A percentile compares a stretch with the other conserved stretches of the same genome.
phyloP scores from a whole-genome alignment of 2,113 vertebrate genomes.

The Lamprotornis superbus region DNA sequence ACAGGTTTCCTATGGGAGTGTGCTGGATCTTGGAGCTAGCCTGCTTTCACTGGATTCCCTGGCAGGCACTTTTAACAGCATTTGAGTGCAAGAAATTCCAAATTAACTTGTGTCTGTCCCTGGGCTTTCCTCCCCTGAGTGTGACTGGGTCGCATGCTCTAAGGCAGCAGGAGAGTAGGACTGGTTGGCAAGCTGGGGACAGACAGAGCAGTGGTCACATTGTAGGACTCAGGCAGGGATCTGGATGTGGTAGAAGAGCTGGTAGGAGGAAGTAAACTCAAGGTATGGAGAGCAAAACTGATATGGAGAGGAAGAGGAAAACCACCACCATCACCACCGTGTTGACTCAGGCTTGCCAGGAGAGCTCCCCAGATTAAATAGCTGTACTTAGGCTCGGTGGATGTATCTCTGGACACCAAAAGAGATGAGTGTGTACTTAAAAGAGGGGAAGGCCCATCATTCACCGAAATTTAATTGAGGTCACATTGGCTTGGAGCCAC shows the following conservation, averaged over 20 bases:
- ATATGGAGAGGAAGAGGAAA: not conserved
- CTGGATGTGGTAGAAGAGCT: not conserved
- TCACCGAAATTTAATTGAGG: constrained; percentile 37
- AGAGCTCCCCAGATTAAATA: not conserved
- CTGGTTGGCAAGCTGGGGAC: not conserved
- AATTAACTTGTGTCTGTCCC: not conserved
- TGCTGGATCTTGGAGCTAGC: not conserved
- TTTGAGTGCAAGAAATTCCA: not conserved
- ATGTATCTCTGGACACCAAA: not conserved
- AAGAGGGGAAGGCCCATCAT: constrained; percentile 25
- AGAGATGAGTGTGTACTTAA: not conserved
- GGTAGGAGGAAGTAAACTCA: not conserved
- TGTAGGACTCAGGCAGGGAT: not conserved
- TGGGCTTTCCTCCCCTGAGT: not conserved
- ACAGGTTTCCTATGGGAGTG: constrained; percentile 29
- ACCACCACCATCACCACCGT: too few relatives aligned
- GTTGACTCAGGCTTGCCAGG: not conserved
- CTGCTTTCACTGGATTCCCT: not conserved
- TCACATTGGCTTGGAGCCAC: constrained; percentile 35
- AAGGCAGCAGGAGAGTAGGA: not conserved
- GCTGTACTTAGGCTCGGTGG: not conserved
- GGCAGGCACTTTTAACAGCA: not conserved
- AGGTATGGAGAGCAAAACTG: not conserved
- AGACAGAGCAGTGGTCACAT: not conserved
- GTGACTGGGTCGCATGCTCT: fast-evolving